Base-by-base conservation (phyloP, 2,888 invertebrate genomes). In the Ceramica pisi region DNA sequence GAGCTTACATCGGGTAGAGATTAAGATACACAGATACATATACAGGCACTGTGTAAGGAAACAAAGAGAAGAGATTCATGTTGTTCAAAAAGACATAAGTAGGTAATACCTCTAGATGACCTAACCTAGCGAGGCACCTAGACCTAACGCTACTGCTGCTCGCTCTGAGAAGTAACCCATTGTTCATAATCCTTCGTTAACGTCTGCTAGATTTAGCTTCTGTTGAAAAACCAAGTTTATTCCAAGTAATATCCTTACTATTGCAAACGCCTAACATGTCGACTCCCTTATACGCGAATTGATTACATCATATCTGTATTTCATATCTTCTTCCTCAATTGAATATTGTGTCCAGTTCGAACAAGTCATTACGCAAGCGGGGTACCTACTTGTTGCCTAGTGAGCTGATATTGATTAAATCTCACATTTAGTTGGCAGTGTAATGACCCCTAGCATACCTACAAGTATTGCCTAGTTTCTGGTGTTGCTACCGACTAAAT, bases 281-380 rank as follows among this genome's bases (percentile, higher is more conserved):
- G 63, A 64, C 63, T 75, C 73, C 73, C 51, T 38, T 60, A 77
- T 50, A 73, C 65, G 78, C 71, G 79, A 85, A 83, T 83, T 73
- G 77, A 84, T 85, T 85, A 77, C 81, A 83, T 79, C 78, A 85
- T 81, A 78, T 77, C 78, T 82, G 69, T 78, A 67, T 78, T 85
- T 75, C 74, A 78, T 71, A 82, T 85, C 72, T 78, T 73, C 78
- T 78, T 82, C 85, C 83, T 83, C 83, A 80, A 81, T 83, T 85
- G 83, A 82, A 85, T 75, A 71, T 82, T 83, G 65, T 70, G 76
- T 78, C 75, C 67, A 67, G 65, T 64, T 71, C 48, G 55, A 68
- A 66, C 82, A 61, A 72, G 75, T 75, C 38, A 75, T 85, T 84
- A 78, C 78, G 56, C 65, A 76, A 80, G 62, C 51, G 59, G 55